Percentiles rank a stretch among this genome's conserved stretches.
Conservation (phyloP, 2,888 invertebrate species). For the Aporophyla nigra region DNA sequence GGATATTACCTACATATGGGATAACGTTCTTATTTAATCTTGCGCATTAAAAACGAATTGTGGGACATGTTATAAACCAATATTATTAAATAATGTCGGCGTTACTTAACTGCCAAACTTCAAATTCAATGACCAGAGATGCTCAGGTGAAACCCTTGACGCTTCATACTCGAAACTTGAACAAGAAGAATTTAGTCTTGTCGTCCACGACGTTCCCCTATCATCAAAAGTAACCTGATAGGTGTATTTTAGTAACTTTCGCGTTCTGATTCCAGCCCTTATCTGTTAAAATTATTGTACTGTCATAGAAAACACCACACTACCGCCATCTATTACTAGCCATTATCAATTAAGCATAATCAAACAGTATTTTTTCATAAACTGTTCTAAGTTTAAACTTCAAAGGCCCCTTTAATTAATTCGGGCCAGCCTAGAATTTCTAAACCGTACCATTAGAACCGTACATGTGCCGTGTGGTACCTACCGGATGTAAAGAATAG, state of each 20-base stretch:
- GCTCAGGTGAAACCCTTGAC: background rate
- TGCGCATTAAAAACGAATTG: no score
- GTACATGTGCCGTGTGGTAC: no score
- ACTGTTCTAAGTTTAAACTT: no score
- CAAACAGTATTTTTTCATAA: background rate
- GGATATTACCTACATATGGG: no score
- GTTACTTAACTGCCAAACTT: background rate
- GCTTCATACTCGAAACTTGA: slow-evolving; percentile 16
- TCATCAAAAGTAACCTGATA: background rate
- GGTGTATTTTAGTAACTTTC: no score
- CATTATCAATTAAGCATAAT: background rate
- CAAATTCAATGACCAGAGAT: background rate
- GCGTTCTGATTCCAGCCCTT: no score
- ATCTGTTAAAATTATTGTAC: no score
- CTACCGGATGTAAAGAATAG: no score
- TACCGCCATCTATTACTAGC: no score
- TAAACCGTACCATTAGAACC: background rate
- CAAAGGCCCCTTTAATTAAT: background rate
- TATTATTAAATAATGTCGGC: background rate
- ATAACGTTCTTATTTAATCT: no score
- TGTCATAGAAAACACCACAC: no score
- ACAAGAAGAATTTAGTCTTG: background rate
- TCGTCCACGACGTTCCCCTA: background rate
- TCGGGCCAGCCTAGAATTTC: background rate
- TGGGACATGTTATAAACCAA: background rate